Base-by-base conservation (phyloP, 64 coral and sea anemone species). In the Catalaphyllia jardinei region DNA sequence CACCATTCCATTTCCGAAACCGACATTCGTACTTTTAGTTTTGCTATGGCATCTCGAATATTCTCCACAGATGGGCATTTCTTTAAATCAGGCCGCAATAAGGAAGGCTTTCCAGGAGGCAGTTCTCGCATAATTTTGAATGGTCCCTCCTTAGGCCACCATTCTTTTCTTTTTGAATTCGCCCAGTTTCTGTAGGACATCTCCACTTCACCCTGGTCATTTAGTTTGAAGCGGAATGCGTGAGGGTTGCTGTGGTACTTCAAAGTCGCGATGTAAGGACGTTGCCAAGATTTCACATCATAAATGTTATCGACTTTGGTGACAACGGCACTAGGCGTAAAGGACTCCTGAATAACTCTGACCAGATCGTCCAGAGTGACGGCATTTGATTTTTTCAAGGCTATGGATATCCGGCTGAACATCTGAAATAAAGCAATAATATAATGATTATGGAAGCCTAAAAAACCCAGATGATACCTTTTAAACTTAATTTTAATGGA, bases 231-330 rank as follows among this genome's bases (percentile, higher is more conserved):
- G 4, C 79, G 31, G 52, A 91, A 91, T 0, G 78, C 51, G 72
- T 91, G 89, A 29, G 89, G 71, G 30, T 57, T 19, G 38, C 12
- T 39, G 57, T 92, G 89, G 25, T 92, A 52, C 50, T 86, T 9
- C 3, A 92, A 52, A 63, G 16, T 71, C 3, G 30, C 18, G 8
- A 16, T 60, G 5, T 67, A 86, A 20, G 52, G n/a, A 2, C n/a
- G 54, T 13, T 77, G n/a, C 72, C 73, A 92, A 4, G 52, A 27
- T 80, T 92, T 92, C 22, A 91, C 39, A 28, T 84, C 69, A 18
- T 76, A 84, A 42, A 91, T 84, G 22, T 83, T 86, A 28, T 92
- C 63, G 2, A 60, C 52, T 8, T 6, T 29, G 8, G 67, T 20
- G 57, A 75, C 14, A 46, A 8, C 0, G 89, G 89, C 4, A 4